Conservation (phyloP, 2,797 vertebrate species). For the Thaleichthys pacificus region DNA sequence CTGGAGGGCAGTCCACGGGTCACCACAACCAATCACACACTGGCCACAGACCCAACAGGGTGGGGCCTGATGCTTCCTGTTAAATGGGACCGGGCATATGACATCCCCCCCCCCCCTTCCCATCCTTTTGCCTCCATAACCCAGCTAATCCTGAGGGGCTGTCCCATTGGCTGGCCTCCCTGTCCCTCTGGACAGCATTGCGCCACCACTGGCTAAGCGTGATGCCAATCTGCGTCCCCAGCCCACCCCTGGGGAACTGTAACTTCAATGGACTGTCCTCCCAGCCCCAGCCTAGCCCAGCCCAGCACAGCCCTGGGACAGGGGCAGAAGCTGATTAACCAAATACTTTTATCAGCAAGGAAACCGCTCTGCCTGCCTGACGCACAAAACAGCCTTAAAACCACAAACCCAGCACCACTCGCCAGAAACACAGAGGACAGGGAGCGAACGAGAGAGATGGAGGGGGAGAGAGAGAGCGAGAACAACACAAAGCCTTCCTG, state of each 20-base stretch:
- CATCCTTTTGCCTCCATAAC: not conserved
- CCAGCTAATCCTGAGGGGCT: constrained; percentile 40
- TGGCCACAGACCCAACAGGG: constrained; percentile 1
- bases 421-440: constrained; percentile 38
- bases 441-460: constrained; percentile 1
- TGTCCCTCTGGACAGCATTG: constrained; percentile 64
- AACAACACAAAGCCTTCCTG: constrained; percentile 36
- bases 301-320: constrained; percentile 55
- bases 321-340: constrained; percentile 83
- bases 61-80: not conserved
- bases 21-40: constrained; percentile 10
- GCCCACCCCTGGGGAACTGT: constrained; percentile 54
- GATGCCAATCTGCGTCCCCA: constrained; percentile 74
- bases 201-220: constrained; percentile 66
- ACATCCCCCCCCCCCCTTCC: not conserved
- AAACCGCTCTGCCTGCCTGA: constrained; percentile 70
- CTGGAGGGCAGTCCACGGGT: constrained; percentile 27
- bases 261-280: constrained; percentile 76
- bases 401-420: constrained; percentile 30
- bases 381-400: constrained; percentile 77
- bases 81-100: not conserved
- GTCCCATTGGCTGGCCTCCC: constrained; percentile 70
- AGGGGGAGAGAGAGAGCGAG: constrained; percentile 1
- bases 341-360: constrained; percentile 85
- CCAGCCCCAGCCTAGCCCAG: constrained; percentile 46